Evolutionary conservation across 2,113 vertebrate genomes (phyloP), one percentile per base, ranked within the genome.

Genomic region (Marmota flaviventris): DNA sequence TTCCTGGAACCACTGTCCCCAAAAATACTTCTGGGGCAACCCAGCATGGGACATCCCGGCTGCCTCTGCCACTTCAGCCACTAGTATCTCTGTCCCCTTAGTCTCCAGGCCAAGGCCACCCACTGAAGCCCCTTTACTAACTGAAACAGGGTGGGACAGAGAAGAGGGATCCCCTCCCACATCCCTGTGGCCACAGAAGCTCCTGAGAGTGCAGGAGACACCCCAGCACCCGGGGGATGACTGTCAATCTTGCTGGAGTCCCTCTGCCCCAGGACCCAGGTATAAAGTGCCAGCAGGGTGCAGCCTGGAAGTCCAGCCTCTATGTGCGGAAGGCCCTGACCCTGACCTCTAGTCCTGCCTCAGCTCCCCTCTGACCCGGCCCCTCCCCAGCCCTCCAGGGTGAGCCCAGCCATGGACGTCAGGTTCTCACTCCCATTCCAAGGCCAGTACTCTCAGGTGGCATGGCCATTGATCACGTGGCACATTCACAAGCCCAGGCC

Each of bases 401-500:
- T 9, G 4, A 45, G 20, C 32, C 42, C 1, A 2, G 1, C 42
- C 7, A 29, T 10, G 10, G 6, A 25, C 0, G 27, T 3, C 20
- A 17, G 8, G 22, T 0, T 17, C 27, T 76, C 45, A 14, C 32
- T 8, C 56, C 85, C 37, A 75, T 22, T 14, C 53, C 16, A 8
- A 79, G 56, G 73, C 39, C 29, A 5, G n/a, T 12, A 45, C 16
- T 10, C 61, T 56, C 29, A 0, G 13, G 5, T 0, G 0, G 6
- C 13, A 13, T 0, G 14, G 8, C 16, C 42, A 2, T 17, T 14
- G 20, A 63, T 4, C 72, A 20, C 5, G 0, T 5, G 34, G 34
- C n/a, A 4, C 2, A 48, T 5, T 65, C 76, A 32, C 16, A 25
- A 79, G 18, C 37, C 58, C 0, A 12, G 34, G n/a, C 8, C 34